Evolutionary conservation across 2,888 invertebrate species (phyloP).

Genomic region (Stenoptilia bipunctidactyla): DNA sequence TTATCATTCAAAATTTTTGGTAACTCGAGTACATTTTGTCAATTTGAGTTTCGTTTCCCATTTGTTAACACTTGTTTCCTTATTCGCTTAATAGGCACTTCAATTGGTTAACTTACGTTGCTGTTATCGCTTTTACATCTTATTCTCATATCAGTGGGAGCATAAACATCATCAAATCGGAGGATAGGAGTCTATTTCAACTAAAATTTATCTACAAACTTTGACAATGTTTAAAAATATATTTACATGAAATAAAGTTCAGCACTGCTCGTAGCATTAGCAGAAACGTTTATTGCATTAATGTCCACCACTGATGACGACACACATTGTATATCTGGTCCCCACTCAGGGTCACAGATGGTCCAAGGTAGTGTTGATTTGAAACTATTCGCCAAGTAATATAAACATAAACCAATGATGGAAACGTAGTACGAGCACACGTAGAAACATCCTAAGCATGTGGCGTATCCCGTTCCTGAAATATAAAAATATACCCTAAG

Average conservation of each 20-base stretch:
- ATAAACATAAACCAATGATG: slow-evolving; percentile 79
- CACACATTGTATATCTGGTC: slow-evolving; percentile 48
- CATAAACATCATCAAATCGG: too few relatives aligned
- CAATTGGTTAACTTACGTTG: too few relatives aligned
- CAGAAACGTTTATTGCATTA: slow-evolving; percentile 21
- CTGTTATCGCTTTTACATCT: too few relatives aligned
- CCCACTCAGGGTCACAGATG: slow-evolving; percentile 73
- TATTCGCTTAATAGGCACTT: too few relatives aligned
- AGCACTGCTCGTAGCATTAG: slow-evolving; percentile 58
- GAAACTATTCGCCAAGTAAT: slow-evolving; percentile 81
- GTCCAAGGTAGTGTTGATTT: slow-evolving; percentile 80
- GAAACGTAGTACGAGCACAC: slow-evolving; percentile 84
- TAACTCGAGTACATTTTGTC: too few relatives aligned
- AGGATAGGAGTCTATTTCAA: too few relatives aligned
- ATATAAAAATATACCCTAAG: too few relatives aligned
- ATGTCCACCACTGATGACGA: slow-evolving; percentile 40
- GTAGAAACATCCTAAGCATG: slow-evolving; percentile 72
- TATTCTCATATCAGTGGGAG: too few relatives aligned
- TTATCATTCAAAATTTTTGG: too few relatives aligned
- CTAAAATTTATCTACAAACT: too few relatives aligned
- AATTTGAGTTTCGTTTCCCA: too few relatives aligned
- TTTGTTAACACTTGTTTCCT: too few relatives aligned
- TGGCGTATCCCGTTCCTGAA: slow-evolving; percentile 78
- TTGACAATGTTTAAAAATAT: slow-evolving; percentile 1
- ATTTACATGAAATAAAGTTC: slow-evolving; percentile 73